Conservation (phyloP, 2,113 vertebrate species). For the Astur gentilis region DNA sequence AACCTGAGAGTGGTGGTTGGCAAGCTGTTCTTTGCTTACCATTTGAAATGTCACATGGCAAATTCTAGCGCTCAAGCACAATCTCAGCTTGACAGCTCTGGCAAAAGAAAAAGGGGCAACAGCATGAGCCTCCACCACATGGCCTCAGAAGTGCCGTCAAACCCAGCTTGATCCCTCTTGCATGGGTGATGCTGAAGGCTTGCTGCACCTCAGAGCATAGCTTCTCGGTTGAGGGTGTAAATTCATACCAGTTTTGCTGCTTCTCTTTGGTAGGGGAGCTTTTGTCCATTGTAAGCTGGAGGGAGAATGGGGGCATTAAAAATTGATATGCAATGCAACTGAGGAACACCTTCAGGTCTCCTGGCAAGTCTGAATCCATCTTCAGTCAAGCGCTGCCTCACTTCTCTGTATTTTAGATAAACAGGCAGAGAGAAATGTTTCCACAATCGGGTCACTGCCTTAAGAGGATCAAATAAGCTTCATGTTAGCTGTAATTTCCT, state of each 20-base stretch:
- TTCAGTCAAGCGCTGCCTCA: not conserved
- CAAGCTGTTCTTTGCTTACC: conserved; percentile 9
- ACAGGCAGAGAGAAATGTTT: not conserved
- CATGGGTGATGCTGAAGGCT: not conserved
- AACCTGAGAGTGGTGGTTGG: conserved; percentile 26
- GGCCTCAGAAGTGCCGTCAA: not conserved
- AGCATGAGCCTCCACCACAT: not conserved
- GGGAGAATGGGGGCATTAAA: not conserved
- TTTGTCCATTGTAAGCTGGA: not conserved
- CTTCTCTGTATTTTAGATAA: not conserved
- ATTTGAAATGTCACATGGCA: conserved; percentile 32
- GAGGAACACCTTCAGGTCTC: not conserved
- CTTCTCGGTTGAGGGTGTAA: not conserved
- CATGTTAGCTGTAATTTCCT: conserved; percentile 19
- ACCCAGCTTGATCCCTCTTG: not conserved
- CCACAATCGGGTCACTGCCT: conserved; percentile 15
- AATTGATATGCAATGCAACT: not conserved
- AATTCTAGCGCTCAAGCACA: not conserved
- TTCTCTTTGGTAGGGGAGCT: not conserved
- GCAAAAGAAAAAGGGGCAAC: conserved; percentile 34
- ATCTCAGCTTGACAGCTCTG: conserved; percentile 36
- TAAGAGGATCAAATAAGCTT: conserved; percentile 47
- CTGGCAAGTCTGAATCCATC: not conserved
- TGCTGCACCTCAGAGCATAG: not conserved
- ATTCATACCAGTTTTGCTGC: not conserved